Percentiles rank a stretch among this genome's conserved stretches.
Conservation (phyloP, 2,113 vertebrate species). For the Cyanoliseus patagonus region DNA sequence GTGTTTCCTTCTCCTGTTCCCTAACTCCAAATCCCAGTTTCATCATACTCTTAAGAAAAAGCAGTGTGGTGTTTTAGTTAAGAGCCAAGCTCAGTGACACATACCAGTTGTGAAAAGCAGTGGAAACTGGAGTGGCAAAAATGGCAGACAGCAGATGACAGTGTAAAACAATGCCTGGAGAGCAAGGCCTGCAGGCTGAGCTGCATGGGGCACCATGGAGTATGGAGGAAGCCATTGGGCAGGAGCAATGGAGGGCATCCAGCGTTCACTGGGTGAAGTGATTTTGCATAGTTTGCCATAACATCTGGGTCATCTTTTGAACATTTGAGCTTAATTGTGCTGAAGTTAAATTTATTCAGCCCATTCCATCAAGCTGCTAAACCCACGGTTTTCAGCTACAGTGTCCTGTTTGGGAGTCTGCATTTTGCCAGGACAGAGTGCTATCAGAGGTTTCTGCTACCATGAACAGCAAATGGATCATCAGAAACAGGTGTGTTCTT, state of each 20-base stretch:
- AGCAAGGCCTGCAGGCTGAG: background rate
- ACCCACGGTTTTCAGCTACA: background rate
- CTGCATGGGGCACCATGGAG: background rate
- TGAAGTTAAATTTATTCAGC: background rate
- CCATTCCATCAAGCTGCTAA: background rate
- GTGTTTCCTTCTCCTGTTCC: background rate
- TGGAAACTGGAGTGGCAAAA: background rate
- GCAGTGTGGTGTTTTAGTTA: background rate
- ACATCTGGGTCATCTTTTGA: background rate
- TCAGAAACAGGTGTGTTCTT: background rate
- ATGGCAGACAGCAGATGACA: background rate
- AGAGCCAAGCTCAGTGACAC: background rate
- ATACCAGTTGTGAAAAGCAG: background rate
- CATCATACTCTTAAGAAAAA: background rate
- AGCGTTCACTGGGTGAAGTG: background rate
- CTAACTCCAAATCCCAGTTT: background rate
- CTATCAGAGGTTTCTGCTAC: background rate
- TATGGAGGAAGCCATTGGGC: rapidly evolving
- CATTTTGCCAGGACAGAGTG: background rate
- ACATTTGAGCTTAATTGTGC: background rate
- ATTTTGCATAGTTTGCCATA: background rate
- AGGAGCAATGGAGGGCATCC: background rate
- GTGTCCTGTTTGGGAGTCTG: background rate
- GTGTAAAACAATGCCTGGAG: background rate
- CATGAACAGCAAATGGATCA: background rate